Evolutionary conservation across 2,888 invertebrate species (phyloP), one percentile per base, ranked within the genome.

Genomic region (Chamaedrilus cognettii): DNA sequence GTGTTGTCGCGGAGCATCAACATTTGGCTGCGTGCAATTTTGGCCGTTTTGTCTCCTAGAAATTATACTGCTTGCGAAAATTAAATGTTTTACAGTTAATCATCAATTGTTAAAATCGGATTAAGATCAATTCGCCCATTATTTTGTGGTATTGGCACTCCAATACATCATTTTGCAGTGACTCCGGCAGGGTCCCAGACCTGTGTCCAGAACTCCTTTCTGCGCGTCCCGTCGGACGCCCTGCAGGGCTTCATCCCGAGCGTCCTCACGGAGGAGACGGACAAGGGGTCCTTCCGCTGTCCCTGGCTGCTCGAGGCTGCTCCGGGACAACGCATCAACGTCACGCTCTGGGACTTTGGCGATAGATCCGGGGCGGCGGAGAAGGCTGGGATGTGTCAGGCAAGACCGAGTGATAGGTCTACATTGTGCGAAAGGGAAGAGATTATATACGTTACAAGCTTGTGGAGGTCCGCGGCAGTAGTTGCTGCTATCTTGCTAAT

Each of bases 231-330:
- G 7, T 7, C 11, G 15, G 55, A 7, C 5, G 26, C 55, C 15
- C 7, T 23, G 42, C 23, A 30, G 30, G 62, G 62, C 2, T 62
- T 32, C 62, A 30, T 62, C 11, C 51, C 62, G 1, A 62, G 51
- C 62, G 62, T 62, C n/a, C 51, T 51, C 30, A 62, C 62, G 11
- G 62, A 62, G 19, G 62, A 62, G 50, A 51, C 62, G 51, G 62
- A 62, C n/a, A 26, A 49, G 31, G 62, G 62, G 30, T 62, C 62
- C n/a, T 49, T 62, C 31, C 49, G 51, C n/a, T 62, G 62, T 32
- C 62, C 62, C 28, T 62, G 62, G 62, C 51, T 62, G 19, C 30
- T 62, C 52, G 50, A 62, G 52, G 52, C 31, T 19, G 62, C 30
- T 2, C 31, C 31, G 5, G 51, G 62, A 2, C 62, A 51, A 32